Conservation (phyloP, 1,140 invertebrate genomes). For the Nasonia longicornis region DNA sequence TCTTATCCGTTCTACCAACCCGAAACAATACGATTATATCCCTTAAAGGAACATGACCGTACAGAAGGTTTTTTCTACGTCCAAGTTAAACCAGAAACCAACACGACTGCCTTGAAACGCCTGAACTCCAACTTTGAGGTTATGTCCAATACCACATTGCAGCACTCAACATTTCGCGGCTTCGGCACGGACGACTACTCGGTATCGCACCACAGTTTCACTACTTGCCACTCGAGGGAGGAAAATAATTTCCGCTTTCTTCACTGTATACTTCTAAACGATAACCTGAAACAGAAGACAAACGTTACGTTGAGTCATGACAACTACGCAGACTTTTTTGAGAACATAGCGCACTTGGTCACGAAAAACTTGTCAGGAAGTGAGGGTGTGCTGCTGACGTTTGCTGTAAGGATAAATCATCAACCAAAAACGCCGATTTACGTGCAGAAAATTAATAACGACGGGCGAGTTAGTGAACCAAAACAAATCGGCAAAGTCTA, state of each 20-base stretch:
- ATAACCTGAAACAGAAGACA: neutral
- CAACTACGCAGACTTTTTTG: neutral
- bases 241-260: neutral
- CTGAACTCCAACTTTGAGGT: neutral
- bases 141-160: neutral
- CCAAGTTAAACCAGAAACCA: neutral
- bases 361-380: neutral
- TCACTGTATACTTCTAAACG: constrained; percentile 4
- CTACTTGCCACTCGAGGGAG: neutral
- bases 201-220: neutral
- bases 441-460: neutral
- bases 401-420: neutral
- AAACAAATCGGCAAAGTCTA: neutral
- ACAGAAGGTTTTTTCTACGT: constrained; percentile 10
- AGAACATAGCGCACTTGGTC: neutral
- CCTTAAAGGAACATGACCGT: neutral
- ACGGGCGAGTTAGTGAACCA: neutral
- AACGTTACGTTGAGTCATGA: neutral
- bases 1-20: constrained; percentile 13
- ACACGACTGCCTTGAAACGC: neutral
- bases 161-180: neutral
- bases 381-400: neutral
- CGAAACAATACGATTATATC: constrained; percentile 15
- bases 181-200: constrained; percentile 12
- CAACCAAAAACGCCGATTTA: neutral